Evolutionary conservation across 2,797 vertebrate genomes (phyloP).

Genomic region (Austrolebias charrua): DNA sequence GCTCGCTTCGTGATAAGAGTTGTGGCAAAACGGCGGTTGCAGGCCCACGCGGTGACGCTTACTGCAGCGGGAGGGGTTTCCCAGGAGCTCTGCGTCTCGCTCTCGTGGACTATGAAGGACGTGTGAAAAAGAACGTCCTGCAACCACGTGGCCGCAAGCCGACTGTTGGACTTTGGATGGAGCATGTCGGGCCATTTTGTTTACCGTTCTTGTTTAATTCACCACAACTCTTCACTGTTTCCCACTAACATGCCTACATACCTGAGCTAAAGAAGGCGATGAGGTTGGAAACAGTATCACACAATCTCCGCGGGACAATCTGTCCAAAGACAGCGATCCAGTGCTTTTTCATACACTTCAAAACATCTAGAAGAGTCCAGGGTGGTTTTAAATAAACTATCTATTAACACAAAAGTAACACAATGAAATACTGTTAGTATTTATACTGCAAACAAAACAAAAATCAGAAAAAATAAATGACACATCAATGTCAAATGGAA

Average conservation of each 20-base stretch:
- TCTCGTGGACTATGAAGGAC: too few species aligned
- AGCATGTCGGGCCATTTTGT: too few species aligned
- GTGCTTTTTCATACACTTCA: constrained; percentile 90
- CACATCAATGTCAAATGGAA: background rate
- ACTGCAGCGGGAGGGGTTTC: too few species aligned
- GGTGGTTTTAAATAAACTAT: constrained; percentile 89
- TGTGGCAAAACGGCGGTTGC: too few species aligned
- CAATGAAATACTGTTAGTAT: background rate
- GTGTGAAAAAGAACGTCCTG: too few species aligned
- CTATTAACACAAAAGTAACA: constrained; percentile 66
- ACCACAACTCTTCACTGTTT: background rate
- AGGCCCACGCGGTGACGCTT: too few species aligned
- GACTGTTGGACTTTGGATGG: too few species aligned
- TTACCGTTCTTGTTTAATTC: background rate
- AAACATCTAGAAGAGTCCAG: constrained; percentile 84
- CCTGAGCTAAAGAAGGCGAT: constrained; percentile 81
- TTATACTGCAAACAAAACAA: background rate
- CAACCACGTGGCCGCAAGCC: too few species aligned
- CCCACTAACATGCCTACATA: constrained; percentile 51
- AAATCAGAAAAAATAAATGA: too few species aligned
- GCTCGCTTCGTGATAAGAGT: too few species aligned
- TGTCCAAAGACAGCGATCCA: constrained; percentile 93
- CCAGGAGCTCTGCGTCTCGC: too few species aligned
- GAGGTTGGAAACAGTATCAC: constrained; percentile 78
- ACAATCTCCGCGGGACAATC: constrained; percentile 79